These are phyloP conservation scores for Melolontha melolontha DNA, from an alignment of 2,888 invertebrate genomes.

Conservation along the genomic window DNA sequence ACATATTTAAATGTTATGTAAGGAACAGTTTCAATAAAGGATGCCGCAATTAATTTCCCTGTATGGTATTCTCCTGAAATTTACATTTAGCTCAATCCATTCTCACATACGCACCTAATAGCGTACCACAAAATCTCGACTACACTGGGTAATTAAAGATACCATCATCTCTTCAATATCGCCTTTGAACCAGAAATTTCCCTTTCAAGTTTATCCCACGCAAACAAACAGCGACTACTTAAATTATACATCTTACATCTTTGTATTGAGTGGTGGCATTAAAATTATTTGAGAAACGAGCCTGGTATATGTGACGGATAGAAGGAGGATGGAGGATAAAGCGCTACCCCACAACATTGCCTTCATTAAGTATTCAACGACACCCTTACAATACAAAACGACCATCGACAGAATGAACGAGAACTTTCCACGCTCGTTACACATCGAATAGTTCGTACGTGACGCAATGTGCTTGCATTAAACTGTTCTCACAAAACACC, in stretches of 20 bases:
- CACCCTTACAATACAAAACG: conserved; percentile 14
- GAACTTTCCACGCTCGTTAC: conserved; percentile 18
- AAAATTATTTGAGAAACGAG: conserved; percentile 2
- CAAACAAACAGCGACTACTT: conserved; percentile 19
- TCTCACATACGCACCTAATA: no score
- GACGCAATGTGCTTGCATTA: conserved; percentile 6
- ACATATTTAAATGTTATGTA: no score
- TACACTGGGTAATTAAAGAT: conserved; percentile 11
- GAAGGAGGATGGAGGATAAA: not conserved
- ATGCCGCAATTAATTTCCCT: no score
- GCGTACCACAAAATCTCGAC: not conserved
- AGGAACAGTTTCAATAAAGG: no score
- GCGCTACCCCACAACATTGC: conserved; percentile 1
- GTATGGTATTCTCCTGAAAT: no score
- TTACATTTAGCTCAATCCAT: no score
- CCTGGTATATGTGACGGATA: not conserved
- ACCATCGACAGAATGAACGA: conserved; percentile 6
- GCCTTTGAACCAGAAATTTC: conserved; percentile 17
- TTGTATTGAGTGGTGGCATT: conserved; percentile 2
- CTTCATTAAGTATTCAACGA: conserved; percentile 22
- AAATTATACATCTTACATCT: conserved; percentile 23
- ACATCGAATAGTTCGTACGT: conserved; percentile 10
- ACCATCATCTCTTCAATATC: conserved; percentile 6
- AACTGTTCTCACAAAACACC: conserved; percentile 9
- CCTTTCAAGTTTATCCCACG: conserved; percentile 3